phyloP scores from a whole-genome alignment of 2,113 vertebrate genomes.

The Peucedramus taeniatus region DNA sequence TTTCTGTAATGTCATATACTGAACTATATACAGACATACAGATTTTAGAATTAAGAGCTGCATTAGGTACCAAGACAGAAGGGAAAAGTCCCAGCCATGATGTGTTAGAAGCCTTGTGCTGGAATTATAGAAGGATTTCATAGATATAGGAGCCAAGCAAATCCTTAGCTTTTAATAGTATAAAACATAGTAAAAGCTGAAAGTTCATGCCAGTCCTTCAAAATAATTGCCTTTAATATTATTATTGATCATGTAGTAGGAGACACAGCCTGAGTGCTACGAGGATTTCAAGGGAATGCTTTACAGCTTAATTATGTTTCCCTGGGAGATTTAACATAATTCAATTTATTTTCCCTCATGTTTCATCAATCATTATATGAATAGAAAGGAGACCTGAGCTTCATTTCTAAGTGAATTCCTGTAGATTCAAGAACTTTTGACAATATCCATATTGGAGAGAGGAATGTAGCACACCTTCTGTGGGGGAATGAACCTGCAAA shows the following conservation, averaged over 20 bases:
- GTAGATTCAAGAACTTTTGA: constrained; percentile 41
- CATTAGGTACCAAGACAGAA: background rate
- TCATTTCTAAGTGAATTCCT: constrained; percentile 60
- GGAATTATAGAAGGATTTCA: background rate
- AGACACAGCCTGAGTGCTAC: constrained; percentile 66
- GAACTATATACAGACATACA: background rate
- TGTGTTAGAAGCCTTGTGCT: background rate
- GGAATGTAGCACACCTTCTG: background rate
- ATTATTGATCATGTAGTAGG: constrained; percentile 75
- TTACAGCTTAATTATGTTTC: constrained; percentile 79
- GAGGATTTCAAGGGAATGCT: constrained; percentile 70
- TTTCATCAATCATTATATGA: constrained; percentile 72
- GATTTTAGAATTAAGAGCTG: background rate
- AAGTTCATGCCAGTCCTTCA: constrained; percentile 61
- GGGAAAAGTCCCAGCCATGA: background rate
- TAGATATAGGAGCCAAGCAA: background rate
- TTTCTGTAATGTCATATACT: background rate
- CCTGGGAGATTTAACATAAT: constrained; percentile 74
- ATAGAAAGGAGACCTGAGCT: constrained; percentile 54
- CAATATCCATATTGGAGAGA: background rate
- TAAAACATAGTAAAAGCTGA: constrained; percentile 41
- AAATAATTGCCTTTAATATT: constrained; percentile 77
- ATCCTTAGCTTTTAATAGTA: constrained; percentile 28
- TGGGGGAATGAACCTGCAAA: background rate
- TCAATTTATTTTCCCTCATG: constrained; percentile 75